Base-by-base conservation (phyloP, 2,113 vertebrate genomes). In the Marcusenius ussheri region DNA sequence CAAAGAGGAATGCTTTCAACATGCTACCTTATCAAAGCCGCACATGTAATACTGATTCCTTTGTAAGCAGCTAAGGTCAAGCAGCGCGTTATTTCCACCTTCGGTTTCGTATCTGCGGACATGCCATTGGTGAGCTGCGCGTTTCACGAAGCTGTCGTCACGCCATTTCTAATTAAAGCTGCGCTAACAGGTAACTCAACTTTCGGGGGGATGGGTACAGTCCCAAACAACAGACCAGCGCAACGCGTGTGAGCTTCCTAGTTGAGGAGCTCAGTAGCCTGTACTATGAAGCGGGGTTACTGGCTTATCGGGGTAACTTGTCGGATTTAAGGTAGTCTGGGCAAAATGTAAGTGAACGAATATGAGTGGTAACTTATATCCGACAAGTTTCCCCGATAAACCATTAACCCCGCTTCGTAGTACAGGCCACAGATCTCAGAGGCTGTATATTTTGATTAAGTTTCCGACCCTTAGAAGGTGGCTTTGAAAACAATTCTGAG, bases 131-230 rank as follows among this genome's bases (percentile, higher is more conserved):
- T 80, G 74, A 42, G 35, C 31, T 42, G 74, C 74, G 17, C 39
- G 74, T 42, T 80, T 80, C 74, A 80, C 15, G 35, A 17, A 80
- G 74, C 74, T 42, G 31, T 7, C 15, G 74, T 80, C 74, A 80
- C 35, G 74, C 7, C 74, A 80, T 80, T 80, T 80, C 74, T 80
- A 80, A 80, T 80, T 80, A 80, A 80, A 80, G 74, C 74, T 47
- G 39, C 45, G 7, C 83, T 11, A 84, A 45, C 83, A 47, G 83
- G 9, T 84, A 84, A 84, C 83, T 84, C 45, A 84, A 47, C 83
- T 84, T 84, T 84, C 45, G 9, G 6, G 45, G 83, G 17, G 39
- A 19, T 1, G 13, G 17, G 2, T 27, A 31, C 19, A 46, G 21
- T 10, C 17, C 3, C 77, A 13, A 17, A 39, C 31, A 83, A 35